phyloP scores from a whole-genome alignment of 2,888 invertebrate species.

The Podotricha telesiphe region DNA sequence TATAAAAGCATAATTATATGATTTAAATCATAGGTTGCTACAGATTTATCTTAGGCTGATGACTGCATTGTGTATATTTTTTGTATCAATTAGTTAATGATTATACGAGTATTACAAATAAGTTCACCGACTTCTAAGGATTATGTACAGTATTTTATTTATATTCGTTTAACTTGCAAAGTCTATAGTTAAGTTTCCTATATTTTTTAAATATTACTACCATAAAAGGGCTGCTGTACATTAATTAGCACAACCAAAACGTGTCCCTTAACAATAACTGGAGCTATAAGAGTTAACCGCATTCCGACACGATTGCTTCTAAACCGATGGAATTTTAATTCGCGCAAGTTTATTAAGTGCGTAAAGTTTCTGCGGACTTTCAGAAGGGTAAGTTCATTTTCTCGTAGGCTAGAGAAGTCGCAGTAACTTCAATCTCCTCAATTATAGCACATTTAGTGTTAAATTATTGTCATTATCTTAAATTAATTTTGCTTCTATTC shows the following conservation, averaged over 20 bases:
- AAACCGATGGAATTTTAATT: constrained; percentile 82
- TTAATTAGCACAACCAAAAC: constrained; percentile 65
- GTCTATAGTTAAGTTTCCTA: not conserved
- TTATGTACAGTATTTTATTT: not conserved
- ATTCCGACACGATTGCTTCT: constrained; percentile 77
- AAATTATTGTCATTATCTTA: constrained; percentile 50
- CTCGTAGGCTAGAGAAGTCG: constrained; percentile 59
- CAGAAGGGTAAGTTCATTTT: constrained; percentile 74
- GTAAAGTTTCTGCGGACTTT: constrained; percentile 77
- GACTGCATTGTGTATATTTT: too few species aligned
- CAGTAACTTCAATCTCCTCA: constrained; percentile 59
- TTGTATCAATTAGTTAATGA: too few species aligned
- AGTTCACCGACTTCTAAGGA: not conserved
- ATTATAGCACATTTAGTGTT: constrained; percentile 47
- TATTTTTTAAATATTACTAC: not conserved
- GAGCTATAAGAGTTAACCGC: constrained; percentile 64
- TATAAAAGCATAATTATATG: too few species aligned
- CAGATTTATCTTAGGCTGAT: too few species aligned
- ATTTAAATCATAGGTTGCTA: too few species aligned
- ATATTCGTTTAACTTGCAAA: not conserved
- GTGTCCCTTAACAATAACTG: constrained; percentile 56
- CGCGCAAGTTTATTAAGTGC: constrained; percentile 80
- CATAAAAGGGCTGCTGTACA: constrained; percentile 47
- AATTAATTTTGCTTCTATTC: constrained; percentile 48
- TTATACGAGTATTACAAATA: too few species aligned